These are phyloP conservation scores for Oligia fasciuncula DNA, from an alignment of 2,888 invertebrate species.

Conservation along the genomic window DNA sequence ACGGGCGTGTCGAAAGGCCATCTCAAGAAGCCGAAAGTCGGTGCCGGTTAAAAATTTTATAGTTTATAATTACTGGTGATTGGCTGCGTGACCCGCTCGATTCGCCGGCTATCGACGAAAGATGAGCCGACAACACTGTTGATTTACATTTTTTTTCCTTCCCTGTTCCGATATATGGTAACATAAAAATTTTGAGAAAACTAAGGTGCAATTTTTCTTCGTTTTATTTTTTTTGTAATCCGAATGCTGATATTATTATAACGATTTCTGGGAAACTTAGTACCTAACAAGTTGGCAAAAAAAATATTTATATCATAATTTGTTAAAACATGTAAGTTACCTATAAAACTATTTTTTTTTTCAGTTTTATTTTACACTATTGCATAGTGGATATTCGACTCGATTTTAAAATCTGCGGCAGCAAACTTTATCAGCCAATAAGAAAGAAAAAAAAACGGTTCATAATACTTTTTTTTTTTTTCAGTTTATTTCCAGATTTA, in stretches of 20 bases:
- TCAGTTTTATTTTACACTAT: neutral
- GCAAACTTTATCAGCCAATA: neutral
- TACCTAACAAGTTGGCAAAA: neutral
- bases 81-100: slow-evolving; percentile 82
- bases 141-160: slow-evolving; percentile 65
- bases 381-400: neutral
- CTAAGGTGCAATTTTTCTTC: neutral
- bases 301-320: neutral
- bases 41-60: slow-evolving; percentile 84
- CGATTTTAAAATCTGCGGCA: neutral
- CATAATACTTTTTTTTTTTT: too few species aligned
- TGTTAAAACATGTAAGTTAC: neutral
- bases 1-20: slow-evolving; percentile 85
- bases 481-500: slow-evolving; percentile 21
- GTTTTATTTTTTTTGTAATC: too few species aligned
- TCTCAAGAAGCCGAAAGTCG: slow-evolving; percentile 88
- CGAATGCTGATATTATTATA: too few species aligned
- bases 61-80: slow-evolving; percentile 89
- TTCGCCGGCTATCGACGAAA: slow-evolving; percentile 72
- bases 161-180: slow-evolving; percentile 44
- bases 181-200: slow-evolving; percentile 7
- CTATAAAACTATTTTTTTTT: neutral
- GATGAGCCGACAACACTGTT: slow-evolving; percentile 60
- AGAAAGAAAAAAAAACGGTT: slow-evolving; percentile 19
- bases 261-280: neutral